Evolutionary conservation across 2,113 vertebrate genomes (phyloP), one percentile per base, ranked within the genome.

Genomic region (Excalfactoria chinensis): DNA sequence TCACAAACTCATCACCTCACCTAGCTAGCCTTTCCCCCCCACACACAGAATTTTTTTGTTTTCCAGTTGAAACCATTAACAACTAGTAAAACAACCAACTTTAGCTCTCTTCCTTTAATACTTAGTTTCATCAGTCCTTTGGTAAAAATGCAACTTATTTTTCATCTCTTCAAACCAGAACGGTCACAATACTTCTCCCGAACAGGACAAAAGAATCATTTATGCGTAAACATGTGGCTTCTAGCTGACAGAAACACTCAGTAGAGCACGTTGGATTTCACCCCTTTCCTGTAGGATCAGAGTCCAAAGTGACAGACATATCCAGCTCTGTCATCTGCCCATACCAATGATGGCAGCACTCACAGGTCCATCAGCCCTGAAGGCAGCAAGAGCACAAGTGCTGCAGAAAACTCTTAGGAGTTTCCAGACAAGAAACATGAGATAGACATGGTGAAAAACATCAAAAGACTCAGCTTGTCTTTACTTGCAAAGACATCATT

Each of bases 61-160:
- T 1, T 5, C 11, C 20, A 58, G 20, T 32, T 0, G 0, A 67
- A 87, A 51, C n/a, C 1, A 2, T 60, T 56, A 58, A 20, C 35
- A 58, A 20, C 35, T 80, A 64, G 40, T 32, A 53, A 62, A 21
- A 34, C 75, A 56, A 26, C 28, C 80, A 84, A 51, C 14, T 20
- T 37, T 48, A 75, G 14, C 16, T 8, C 20, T 86, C 85, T 72
- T 84, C 58, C 59, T 34, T 7, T 37, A 74, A 53, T 11, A 34
- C 22, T 84, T 53, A 59, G 22, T 26, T 67, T 67, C 53, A 58
- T 53, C 26, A 59, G 9, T 32, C 59, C n/a, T 41, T 34, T 75
- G 19, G n/a, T 60, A 71, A 53, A 89, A 83, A 53, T 2, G 18
- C 19, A 71, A 76, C 13, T 28, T 43, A 55, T 84, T 86, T 86